These are phyloP conservation scores for Steinernema scapterisci DNA, from an alignment of 2,888 invertebrate genomes.

Conservation along the genomic window DNA sequence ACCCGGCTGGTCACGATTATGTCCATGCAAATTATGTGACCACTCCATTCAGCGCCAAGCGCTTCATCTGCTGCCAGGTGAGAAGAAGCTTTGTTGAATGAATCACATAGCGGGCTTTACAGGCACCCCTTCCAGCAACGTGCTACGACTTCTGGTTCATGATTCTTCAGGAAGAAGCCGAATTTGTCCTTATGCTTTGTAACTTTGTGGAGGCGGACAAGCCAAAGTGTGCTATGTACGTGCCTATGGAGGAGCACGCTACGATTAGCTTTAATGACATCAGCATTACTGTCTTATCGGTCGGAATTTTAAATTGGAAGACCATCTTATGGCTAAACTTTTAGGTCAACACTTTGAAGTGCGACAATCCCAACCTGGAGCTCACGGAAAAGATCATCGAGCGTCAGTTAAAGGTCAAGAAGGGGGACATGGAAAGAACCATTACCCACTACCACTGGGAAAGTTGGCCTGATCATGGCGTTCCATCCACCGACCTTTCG, in stretches of 20 bases:
- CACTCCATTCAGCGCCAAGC: background rate
- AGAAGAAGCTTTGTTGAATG: background rate
- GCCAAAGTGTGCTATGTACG: slow-evolving; percentile 37
- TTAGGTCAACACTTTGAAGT: background rate
- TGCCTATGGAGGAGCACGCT: background rate
- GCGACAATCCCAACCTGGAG: background rate
- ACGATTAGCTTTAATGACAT: background rate
- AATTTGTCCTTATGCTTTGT: slow-evolving; percentile 37
- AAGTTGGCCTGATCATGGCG: slow-evolving; percentile 25
- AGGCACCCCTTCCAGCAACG: background rate
- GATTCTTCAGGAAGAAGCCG: slow-evolving; percentile 19
- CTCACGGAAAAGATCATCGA: background rate
- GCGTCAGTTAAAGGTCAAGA: background rate
- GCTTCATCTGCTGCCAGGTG: slow-evolving; percentile 11
- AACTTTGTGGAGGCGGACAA: slow-evolving; percentile 37
- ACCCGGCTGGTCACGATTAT: background rate
- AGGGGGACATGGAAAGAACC: background rate
- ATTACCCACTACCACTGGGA: slow-evolving; percentile 48
- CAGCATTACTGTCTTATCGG: background rate
- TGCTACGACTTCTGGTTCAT: slow-evolving; percentile 1
- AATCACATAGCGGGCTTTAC: background rate
- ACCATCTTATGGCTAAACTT: background rate
- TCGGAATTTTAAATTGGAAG: background rate
- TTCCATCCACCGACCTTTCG: background rate
- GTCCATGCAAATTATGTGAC: slow-evolving; percentile 16